phyloP scores from a whole-genome alignment of 2,888 invertebrate species.

The Mantis religiosa region DNA sequence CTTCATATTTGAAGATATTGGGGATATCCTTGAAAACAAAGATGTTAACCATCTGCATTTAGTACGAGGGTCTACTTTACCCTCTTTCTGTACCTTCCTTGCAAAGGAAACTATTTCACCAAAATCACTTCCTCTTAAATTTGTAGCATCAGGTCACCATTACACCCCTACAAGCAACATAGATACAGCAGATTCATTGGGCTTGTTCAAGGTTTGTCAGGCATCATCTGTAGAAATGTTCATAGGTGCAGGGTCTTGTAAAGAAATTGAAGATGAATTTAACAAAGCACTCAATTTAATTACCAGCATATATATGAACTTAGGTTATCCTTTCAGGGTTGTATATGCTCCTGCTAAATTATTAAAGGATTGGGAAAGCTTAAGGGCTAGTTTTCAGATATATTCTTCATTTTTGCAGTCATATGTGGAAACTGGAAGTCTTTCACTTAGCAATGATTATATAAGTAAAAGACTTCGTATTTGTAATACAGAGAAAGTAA shows the following conservation, averaged over 20 bases:
- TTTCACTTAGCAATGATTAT: slow-evolving; percentile 68
- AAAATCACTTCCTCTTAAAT: slow-evolving; percentile 62
- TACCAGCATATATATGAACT: slow-evolving; percentile 57
- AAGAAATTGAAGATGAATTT: slow-evolving; percentile 52
- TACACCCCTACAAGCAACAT: slow-evolving; percentile 53
- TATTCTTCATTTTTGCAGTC: slow-evolving; percentile 60
- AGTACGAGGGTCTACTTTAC: slow-evolving; percentile 68
- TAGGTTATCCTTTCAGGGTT: slow-evolving; percentile 65
- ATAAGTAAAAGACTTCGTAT: slow-evolving; percentile 75
- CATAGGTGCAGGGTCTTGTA: slow-evolving; percentile 50
- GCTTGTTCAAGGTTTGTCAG: slow-evolving; percentile 66
- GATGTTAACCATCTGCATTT: slow-evolving; percentile 61
- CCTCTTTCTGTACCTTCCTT: slow-evolving; percentile 69
- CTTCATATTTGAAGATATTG: slow-evolving; percentile 58
- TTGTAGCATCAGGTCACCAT: slow-evolving; percentile 65
- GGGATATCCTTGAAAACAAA: slow-evolving; percentile 40
- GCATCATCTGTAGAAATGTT: slow-evolving; percentile 64
- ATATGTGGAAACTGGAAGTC: slow-evolving; percentile 69
- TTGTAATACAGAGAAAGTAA: slow-evolving; percentile 55
- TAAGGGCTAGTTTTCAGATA: slow-evolving; percentile 67
- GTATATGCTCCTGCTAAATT: slow-evolving; percentile 57
- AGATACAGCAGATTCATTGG: slow-evolving; percentile 38
- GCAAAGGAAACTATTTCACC: slow-evolving; percentile 61
- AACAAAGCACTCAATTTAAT: slow-evolving; percentile 52
- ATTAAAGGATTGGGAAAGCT: slow-evolving; percentile 60